A percentile compares a stretch with the other conserved stretches of the same genome.
Conservation (phyloP, 2,888 invertebrate genomes). For the Perizoma flavofasciatum region DNA sequence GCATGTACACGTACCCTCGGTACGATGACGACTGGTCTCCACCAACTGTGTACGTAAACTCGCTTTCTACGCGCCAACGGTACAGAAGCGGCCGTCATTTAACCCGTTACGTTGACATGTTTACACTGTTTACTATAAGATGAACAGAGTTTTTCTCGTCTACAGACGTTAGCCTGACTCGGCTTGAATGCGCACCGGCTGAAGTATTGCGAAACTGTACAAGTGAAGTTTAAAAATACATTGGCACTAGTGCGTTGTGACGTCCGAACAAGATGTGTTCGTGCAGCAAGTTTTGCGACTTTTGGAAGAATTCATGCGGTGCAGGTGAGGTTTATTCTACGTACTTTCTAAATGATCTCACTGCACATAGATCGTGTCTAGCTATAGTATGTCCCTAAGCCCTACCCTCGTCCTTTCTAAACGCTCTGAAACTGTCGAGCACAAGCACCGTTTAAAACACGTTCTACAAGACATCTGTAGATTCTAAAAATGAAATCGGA, state of each 20-base stretch:
- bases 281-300: conserved; percentile 80
- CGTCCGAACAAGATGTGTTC: conserved; percentile 74
- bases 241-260: conserved; percentile 77
- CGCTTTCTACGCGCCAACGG: conserved; percentile 74
- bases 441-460: conserved; percentile 19
- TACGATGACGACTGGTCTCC: conserved; percentile 58
- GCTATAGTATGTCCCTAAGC: conserved; percentile 6
- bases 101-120: conserved; percentile 68
- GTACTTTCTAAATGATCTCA: conserved; percentile 52
- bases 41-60: conserved; percentile 51
- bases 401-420: conserved; percentile 53
- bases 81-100: conserved; percentile 55
- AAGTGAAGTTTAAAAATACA: conserved; percentile 83
- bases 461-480: conserved; percentile 27
- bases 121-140: conserved; percentile 62
- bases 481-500: conserved; percentile 20
- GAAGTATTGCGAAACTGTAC: conserved; percentile 79
- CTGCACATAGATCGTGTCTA: conserved; percentile 13
- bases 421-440: conserved; percentile 29
- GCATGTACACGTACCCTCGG: conserved; percentile 42
- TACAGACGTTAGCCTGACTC: conserved; percentile 60
- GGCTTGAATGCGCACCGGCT: conserved; percentile 67
- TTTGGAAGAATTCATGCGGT: conserved; percentile 80
- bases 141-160: conserved; percentile 63
- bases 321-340: conserved; percentile 67